Evolutionary conservation across 2,888 invertebrate species (phyloP).

Genomic region (Ceratothoa steindachneri): DNA sequence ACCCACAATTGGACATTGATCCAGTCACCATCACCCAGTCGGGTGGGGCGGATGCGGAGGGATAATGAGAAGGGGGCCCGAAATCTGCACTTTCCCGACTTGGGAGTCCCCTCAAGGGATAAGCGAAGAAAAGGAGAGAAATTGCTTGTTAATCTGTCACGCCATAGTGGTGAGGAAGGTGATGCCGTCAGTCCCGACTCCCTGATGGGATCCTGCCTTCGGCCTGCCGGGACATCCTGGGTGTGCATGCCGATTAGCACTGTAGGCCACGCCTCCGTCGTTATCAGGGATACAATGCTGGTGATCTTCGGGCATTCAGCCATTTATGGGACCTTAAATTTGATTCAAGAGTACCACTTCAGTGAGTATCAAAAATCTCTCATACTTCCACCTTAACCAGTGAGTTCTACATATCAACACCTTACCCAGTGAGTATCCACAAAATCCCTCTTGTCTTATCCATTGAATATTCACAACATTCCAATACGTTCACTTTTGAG

Average conservation of each 20-base stretch:
- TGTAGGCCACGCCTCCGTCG: slow-evolving; percentile 90
- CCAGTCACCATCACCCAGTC: background rate
- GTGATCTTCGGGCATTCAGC: slow-evolving; percentile 96
- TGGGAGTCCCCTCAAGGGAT: background rate
- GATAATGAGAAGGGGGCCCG: background rate
- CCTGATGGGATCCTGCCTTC: background rate
- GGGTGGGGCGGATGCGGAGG: background rate
- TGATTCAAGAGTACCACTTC: slow-evolving; percentile 67
- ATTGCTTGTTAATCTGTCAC: background rate
- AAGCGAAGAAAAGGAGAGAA: background rate
- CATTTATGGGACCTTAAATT: slow-evolving; percentile 86
- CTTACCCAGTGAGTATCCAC: too few species aligned
- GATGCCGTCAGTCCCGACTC: background rate
- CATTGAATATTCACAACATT: too few species aligned
- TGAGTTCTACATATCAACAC: too few species aligned
- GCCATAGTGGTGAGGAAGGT: slow-evolving; percentile 11
- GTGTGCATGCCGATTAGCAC: slow-evolving; percentile 58
- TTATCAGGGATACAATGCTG: slow-evolving; percentile 69
- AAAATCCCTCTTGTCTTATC: too few species aligned
- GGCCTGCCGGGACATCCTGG: slow-evolving; percentile 14
- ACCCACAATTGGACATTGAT: slow-evolving; percentile 71
- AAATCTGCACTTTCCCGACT: background rate
- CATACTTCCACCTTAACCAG: too few species aligned
- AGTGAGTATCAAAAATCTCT: slow-evolving; percentile 50
- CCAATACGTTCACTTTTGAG: too few species aligned